phyloP scores from a whole-genome alignment of 2,113 vertebrate genomes.

The Callaeas wilsoni region DNA sequence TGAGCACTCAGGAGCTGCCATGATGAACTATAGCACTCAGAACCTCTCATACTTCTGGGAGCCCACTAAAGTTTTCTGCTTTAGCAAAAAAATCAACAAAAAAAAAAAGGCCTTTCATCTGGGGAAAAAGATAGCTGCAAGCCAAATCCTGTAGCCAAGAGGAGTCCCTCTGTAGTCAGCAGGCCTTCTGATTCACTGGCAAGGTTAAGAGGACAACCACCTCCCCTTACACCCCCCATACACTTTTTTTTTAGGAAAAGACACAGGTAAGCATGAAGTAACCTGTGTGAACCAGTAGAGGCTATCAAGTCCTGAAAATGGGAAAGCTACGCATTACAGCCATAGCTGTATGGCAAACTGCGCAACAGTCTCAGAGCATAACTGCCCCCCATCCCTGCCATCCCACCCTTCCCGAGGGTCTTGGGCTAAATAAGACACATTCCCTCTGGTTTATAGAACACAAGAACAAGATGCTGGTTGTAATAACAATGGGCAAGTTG shows the following conservation, averaged over 20 bases:
- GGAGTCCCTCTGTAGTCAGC: neutral
- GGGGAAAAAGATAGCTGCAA: neutral
- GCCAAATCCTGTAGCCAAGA: neutral
- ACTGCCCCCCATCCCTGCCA: neutral
- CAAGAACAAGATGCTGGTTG: neutral
- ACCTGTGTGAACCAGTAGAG: neutral
- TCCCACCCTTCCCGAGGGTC: fast-evolving
- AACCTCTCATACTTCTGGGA: neutral
- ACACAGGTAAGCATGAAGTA: neutral
- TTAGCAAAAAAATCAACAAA: neutral
- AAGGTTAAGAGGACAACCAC: neutral
- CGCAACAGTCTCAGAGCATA: fast-evolving
- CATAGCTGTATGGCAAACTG: neutral
- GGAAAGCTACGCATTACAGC: neutral
- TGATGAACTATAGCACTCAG: neutral
- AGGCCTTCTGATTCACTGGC: neutral
- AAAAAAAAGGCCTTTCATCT: neutral
- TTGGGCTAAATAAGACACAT: neutral
- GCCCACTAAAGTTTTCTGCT: neutral
- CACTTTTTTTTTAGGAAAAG: neutral
- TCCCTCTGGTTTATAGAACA: neutral
- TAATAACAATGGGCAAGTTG: neutral
- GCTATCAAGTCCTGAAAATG: neutral
- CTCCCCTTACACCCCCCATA: fast-evolving
- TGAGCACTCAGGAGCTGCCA: neutral